Evolutionary conservation across 2,113 vertebrate genomes (phyloP).

Genomic region (Brachyhypopomus occidentalis): DNA sequence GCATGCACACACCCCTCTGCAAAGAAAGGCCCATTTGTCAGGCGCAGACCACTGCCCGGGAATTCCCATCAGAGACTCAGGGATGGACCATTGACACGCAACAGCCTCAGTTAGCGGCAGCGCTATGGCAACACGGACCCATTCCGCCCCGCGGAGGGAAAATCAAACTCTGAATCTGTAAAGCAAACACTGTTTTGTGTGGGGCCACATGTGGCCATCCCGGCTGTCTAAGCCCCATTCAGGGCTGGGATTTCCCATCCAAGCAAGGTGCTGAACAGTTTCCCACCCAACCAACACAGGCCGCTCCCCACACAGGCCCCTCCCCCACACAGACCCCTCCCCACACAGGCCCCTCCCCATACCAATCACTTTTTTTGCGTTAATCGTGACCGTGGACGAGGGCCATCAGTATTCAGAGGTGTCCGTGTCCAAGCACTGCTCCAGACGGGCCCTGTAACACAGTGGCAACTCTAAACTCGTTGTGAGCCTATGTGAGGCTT

Average conservation of each 20-base stretch:
- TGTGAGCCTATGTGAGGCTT: not conserved
- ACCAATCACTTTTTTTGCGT: not conserved
- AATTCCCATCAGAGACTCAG: conserved; percentile 40
- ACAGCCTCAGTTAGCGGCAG: conserved; percentile 21
- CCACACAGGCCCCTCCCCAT: not conserved
- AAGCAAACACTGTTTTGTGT: conserved; percentile 55
- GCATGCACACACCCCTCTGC: conserved; percentile 38
- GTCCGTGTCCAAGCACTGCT: not conserved
- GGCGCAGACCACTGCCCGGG: conserved; percentile 39
- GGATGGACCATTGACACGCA: conserved; percentile 42
- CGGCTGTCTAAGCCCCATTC: conserved; percentile 37
- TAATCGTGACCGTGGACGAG: not conserved
- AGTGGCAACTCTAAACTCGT: not conserved
- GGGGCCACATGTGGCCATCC: conserved; percentile 32
- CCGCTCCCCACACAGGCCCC: not conserved
- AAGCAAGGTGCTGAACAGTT: conserved; percentile 11
- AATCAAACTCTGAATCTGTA: conserved; percentile 55
- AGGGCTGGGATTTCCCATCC: conserved; percentile 32
- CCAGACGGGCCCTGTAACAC: not conserved
- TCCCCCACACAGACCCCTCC: too few relatives aligned
- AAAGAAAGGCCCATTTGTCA: conserved; percentile 49
- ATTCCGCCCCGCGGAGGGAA: conserved; percentile 44
- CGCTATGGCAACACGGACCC: conserved; percentile 46
- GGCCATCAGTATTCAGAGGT: not conserved
- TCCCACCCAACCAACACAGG: not conserved